Evolutionary conservation across 1,140 invertebrate genomes (phyloP).

Genomic region (Augochlora pura): DNA sequence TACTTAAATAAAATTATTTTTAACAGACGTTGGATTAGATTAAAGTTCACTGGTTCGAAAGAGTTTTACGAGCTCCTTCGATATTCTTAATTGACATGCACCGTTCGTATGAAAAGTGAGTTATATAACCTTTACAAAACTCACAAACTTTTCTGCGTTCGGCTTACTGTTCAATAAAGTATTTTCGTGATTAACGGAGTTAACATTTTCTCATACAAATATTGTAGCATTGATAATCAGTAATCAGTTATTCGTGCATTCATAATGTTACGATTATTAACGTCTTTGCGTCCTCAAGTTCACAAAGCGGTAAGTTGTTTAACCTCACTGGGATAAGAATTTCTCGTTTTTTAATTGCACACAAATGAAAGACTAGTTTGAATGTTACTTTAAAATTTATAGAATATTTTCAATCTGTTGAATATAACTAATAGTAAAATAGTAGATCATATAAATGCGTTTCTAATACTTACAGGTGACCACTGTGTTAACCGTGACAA

Average conservation of each 20-base stretch:
- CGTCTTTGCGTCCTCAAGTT: conserved; percentile 62
- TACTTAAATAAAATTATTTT: neutral
- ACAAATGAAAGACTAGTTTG: neutral
- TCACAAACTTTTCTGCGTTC: neutral
- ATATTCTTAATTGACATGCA: conserved; percentile 15
- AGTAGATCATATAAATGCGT: neutral
- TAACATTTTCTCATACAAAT: neutral
- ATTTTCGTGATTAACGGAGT: neutral
- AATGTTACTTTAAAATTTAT: neutral
- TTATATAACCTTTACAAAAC: conserved; percentile 38
- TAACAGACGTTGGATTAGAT: neutral
- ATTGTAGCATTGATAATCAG: neutral
- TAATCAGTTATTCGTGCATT: conserved; percentile 7
- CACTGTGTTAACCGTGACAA: conserved; percentile 27
- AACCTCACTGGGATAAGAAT: neutral
- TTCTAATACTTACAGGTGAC: conserved; percentile 31
- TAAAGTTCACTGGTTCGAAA: neutral
- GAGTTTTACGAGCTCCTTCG: neutral
- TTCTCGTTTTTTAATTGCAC: neutral
- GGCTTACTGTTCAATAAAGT: neutral
- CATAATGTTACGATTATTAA: conserved; percentile 71
- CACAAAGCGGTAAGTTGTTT: conserved; percentile 65
- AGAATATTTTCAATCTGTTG: neutral
- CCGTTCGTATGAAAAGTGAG: conserved; percentile 18
- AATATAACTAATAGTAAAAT: neutral